These are phyloP conservation scores for Augiades crinisus DNA, from an alignment of 2,888 invertebrate genomes.

Conservation along the genomic window DNA sequence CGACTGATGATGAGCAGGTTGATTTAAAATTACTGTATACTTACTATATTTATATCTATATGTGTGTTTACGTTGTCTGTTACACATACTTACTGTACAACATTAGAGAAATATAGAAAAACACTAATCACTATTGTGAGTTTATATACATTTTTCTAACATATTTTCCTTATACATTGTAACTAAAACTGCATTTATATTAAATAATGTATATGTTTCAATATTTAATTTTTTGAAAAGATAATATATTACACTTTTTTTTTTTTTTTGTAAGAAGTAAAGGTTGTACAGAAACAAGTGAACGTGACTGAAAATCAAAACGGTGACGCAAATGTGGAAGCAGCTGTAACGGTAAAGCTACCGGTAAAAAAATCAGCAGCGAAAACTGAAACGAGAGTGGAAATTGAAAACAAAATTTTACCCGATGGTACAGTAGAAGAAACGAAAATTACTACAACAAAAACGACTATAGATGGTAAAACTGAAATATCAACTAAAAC, in stretches of 20 bases:
- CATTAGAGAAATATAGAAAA: conserved; percentile 53
- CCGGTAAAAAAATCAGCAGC: conserved; percentile 65
- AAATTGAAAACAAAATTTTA: conserved; percentile 60
- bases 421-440: conserved; percentile 69
- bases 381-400: conserved; percentile 71
- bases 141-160: conserved; percentile 36
- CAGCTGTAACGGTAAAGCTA: conserved; percentile 61
- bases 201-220: too few relatives aligned
- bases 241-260: too few relatives aligned
- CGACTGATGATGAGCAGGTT: conserved; percentile 60
- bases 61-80: conserved; percentile 63
- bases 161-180: conserved; percentile 32
- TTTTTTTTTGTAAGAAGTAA: conserved; percentile 62
- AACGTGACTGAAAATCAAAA: conserved; percentile 60
- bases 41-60: conserved; percentile 65
- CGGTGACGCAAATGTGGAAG: conserved; percentile 54
- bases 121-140: conserved; percentile 49
- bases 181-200: conserved; percentile 29
- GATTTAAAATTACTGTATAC: conserved; percentile 69
- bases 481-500: conserved; percentile 69
- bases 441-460: conserved; percentile 69
- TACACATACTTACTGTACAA: conserved; percentile 64
- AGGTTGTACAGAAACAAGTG: conserved; percentile 58
- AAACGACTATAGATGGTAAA: conserved; percentile 68
- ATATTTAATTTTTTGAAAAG: conserved; percentile 17